These are phyloP conservation scores for Drosophila kikkawai DNA, from an alignment of 1,140 invertebrate genomes.

Conservation along the genomic window DNA sequence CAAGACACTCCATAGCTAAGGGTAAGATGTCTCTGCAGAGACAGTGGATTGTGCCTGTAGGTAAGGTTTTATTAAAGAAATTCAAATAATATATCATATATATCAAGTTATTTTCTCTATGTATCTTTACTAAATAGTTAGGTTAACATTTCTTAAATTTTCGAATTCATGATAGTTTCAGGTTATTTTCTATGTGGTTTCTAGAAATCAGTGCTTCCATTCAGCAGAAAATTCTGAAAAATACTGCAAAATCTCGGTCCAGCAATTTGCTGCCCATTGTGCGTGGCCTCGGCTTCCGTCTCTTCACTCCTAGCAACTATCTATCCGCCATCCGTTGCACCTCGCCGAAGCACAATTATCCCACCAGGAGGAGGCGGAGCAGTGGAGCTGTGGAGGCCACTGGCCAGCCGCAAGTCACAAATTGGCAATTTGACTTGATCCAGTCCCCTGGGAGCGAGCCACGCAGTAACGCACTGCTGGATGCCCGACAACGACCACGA, in stretches of 20 bases:
- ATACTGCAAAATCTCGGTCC: background rate
- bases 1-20: background rate
- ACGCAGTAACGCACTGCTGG: conserved; percentile 54
- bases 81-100: background rate
- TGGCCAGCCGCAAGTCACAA: conserved; percentile 63
- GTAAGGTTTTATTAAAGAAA: background rate
- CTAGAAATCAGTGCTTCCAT: background rate
- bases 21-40: background rate
- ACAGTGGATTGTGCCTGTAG: conserved; percentile 25
- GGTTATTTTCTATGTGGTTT: background rate
- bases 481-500: conserved; percentile 30
- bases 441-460: conserved; percentile 36
- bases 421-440: conserved; percentile 78
- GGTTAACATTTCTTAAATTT: background rate
- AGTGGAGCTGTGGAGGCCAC: conserved; percentile 1
- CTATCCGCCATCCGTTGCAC: conserved; percentile 32
- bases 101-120: background rate
- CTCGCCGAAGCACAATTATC: conserved; percentile 55
- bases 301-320: conserved; percentile 1
- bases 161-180: background rate
- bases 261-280: conserved; percentile 59
- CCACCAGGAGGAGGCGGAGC: conserved; percentile 4
- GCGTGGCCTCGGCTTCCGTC: conserved; percentile 3
- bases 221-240: background rate
- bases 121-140: background rate